Base-by-base conservation (phyloP, 2,888 invertebrate species). In the Keiferia lycopersicella region DNA sequence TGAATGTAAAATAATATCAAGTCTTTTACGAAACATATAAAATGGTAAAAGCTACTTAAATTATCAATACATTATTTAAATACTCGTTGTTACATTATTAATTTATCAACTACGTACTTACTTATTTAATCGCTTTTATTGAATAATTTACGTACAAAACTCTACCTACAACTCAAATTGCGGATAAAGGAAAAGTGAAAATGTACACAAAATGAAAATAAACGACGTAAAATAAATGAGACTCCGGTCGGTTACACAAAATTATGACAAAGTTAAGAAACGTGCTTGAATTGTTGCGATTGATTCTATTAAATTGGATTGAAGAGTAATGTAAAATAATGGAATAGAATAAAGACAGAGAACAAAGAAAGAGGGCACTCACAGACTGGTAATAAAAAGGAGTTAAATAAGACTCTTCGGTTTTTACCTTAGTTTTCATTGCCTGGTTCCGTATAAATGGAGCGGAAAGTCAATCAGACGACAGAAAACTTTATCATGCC, bases 371-470 rank as follows among this genome's bases (percentile, higher is more conserved):
- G 81, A 58, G 71, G 75, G 81, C 83, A 83, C 77, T 79, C 80
- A 87, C 81, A 86, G 79, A 81, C 77, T 69, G 64, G 75, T 77
- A 77, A 78, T 71, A 80, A 77, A 79, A 77, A 57, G 73, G 70
- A 78, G 79, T 78, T 76, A 77, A 79, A 77, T 73, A 74, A 77
- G 73, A 70, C 77, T 72, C 75, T 78, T 79, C 67, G 51, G 70
- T 84, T 85, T 53, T 91, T 91, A 91, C 91, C 91, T 91, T 91
- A 85, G 84, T 90, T 73, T 91, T 91, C 86, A 85, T 90, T 73
- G 87, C 89, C 91, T 91, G 91, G 88, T 84, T 89, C 84, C 91
- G 81, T 80, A 75, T 79, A 79, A 91, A 91, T 88, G 89, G 76
- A 86, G 91, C 90, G 86, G 80, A 84, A 91, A 88, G 80, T 84